Evolutionary conservation across 2,113 vertebrate species (phyloP).

Genomic region (Psilopsiagon aurifrons): DNA sequence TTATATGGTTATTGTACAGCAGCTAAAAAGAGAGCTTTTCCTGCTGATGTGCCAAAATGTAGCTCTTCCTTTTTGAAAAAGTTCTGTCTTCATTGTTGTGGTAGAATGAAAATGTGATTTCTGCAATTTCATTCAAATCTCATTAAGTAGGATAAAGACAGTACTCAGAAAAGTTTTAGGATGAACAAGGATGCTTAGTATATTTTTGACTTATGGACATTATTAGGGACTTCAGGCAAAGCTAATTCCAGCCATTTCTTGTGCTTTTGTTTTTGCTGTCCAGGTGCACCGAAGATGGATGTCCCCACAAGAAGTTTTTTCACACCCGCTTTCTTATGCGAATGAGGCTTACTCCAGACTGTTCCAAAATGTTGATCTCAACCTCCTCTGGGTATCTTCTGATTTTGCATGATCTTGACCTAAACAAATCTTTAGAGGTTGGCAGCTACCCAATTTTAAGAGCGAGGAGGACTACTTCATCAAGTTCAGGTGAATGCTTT

Average conservation of each 20-base stretch:
- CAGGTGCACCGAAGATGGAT: constrained; percentile 97
- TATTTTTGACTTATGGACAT: not conserved
- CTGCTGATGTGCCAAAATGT: rapidly evolving
- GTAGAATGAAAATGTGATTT: not conserved
- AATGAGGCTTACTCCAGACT: constrained; percentile 97
- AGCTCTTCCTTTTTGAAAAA: not conserved
- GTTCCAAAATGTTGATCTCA: constrained; percentile 99
- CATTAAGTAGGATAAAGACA: not conserved
- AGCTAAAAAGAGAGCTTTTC: not conserved
- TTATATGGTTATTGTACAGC: not conserved
- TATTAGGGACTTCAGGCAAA: not conserved
- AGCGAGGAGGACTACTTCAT: constrained; percentile 88
- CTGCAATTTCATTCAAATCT: not conserved
- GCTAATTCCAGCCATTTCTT: not conserved
- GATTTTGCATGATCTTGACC: constrained; percentile 96
- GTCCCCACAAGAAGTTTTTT: constrained; percentile 99
- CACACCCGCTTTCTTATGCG: constrained; percentile 98
- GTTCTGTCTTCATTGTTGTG: not conserved
- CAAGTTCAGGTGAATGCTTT: constrained; percentile 84
- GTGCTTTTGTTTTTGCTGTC: not conserved
- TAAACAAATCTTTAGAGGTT: constrained; percentile 96
- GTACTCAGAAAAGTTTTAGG: rapidly evolving
- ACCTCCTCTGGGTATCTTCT: constrained; percentile 97
- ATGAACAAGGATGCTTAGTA: not conserved
- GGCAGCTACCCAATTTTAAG: constrained; percentile 95